A percentile compares a stretch with the other conserved stretches of the same genome.
Conservation (phyloP, 2,113 vertebrate species). For the Neogobius melanostomus region DNA sequence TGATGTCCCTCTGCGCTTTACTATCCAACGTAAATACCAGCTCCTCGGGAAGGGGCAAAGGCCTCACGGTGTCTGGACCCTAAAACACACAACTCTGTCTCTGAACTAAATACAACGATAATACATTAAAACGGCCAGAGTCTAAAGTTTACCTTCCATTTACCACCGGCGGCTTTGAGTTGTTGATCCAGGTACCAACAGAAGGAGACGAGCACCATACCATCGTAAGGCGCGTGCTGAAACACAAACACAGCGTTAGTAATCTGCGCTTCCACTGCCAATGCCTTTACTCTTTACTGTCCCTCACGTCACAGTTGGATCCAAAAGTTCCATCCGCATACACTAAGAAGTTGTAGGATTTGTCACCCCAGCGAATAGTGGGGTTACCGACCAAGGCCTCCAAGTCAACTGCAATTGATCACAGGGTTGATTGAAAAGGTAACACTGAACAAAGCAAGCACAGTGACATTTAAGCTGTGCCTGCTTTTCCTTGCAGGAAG, state of each 20-base stretch:
- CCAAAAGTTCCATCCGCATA: conserved; percentile 86
- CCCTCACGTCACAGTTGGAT: conserved; percentile 88
- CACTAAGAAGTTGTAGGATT: conserved; percentile 86
- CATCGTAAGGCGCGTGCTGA: conserved; percentile 92
- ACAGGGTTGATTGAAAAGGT: not conserved
- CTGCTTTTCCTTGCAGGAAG: too few relatives aligned
- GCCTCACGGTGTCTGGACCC: conserved; percentile 82
- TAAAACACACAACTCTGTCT: conserved; percentile 38
- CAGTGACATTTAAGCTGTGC: too few relatives aligned
- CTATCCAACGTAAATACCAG: conserved; percentile 88
- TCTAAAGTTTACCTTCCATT: conserved; percentile 86
- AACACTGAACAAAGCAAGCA: not conserved
- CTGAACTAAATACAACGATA: not conserved
- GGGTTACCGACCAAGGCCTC: conserved; percentile 82
- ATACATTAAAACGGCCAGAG: not conserved
- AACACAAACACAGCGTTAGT: conserved; percentile 16
- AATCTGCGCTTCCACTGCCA: not conserved
- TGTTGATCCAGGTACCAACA: conserved; percentile 81
- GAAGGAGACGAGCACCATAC: conserved; percentile 86
- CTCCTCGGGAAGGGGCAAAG: conserved; percentile 83
- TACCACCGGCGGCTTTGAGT: conserved; percentile 81
- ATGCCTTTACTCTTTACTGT: not conserved
- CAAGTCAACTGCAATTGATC: conserved; percentile 72
- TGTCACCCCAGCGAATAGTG: conserved; percentile 92
- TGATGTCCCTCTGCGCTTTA: conserved; percentile 76